Conservation (phyloP, 2,797 vertebrate genomes). For the Rhinogobio ventralis region DNA sequence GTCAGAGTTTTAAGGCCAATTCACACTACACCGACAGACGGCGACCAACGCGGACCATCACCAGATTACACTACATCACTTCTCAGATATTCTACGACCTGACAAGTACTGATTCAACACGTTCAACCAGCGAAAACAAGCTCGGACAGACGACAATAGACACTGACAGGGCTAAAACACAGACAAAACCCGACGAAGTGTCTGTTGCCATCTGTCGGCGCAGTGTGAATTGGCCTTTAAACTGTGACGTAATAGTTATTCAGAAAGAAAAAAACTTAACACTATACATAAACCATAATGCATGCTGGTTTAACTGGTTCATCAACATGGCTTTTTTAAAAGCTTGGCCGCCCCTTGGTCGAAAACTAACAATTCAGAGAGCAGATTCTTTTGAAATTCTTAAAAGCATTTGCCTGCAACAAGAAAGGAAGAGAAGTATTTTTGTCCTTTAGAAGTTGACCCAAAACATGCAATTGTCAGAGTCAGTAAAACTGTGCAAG, state of each 20-base stretch:
- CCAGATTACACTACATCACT: too few species aligned
- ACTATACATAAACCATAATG: background rate
- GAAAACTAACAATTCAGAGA: background rate
- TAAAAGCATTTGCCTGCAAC: background rate
- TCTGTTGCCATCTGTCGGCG: too few species aligned
- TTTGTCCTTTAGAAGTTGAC: background rate
- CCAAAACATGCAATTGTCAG: background rate
- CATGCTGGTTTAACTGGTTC: slow-evolving; percentile 43
- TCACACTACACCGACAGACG: background rate
- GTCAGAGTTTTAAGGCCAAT: background rate
- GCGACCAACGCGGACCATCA: too few species aligned
- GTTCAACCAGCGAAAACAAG: too few species aligned
- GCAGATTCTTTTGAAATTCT: background rate
- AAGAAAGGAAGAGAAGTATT: background rate
- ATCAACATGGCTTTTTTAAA: slow-evolving; percentile 13
- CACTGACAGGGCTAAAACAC: too few species aligned
- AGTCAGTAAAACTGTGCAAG: background rate
- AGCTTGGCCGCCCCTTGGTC: background rate
- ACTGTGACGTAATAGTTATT: background rate
- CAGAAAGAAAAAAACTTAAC: background rate
- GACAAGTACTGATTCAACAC: too few species aligned
- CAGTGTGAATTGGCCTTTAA: background rate
- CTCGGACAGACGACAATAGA: too few species aligned
- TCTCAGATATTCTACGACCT: too few species aligned
- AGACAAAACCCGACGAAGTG: too few species aligned